Conservation (phyloP, 2,113 vertebrate genomes). For the Rhombomys opimus region DNA sequence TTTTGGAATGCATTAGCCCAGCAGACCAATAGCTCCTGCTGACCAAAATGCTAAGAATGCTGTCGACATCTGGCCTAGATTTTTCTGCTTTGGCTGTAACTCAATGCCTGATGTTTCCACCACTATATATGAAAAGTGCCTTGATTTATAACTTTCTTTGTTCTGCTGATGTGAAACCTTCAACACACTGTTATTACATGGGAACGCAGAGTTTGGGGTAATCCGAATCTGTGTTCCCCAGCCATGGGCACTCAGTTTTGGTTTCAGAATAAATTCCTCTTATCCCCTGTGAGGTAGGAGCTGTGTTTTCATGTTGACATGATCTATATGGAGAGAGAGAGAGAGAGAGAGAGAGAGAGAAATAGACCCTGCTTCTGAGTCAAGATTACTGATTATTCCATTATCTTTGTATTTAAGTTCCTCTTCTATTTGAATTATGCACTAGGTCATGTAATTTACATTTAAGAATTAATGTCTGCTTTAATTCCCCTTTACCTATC, state of each 20-base stretch:
- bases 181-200: neutral
- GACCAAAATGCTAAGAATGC: neutral
- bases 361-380: neutral
- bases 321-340: neutral
- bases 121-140: neutral
- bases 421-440: conserved; percentile 1
- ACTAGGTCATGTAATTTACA: neutral
- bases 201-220: neutral
- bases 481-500: neutral
- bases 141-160: neutral
- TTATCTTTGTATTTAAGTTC: neutral
- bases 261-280: neutral
- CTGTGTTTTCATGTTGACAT: neutral
- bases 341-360: neutral
- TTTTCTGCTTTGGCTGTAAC: neutral
- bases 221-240: neutral
- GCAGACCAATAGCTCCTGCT: neutral
- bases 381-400: neutral
- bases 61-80: neutral
- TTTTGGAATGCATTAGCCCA: neutral
- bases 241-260: neutral
- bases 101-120: no score
- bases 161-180: neutral
- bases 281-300: no score
- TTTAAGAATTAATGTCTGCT: neutral